Evolutionary conservation across 2,113 vertebrate genomes (phyloP), one percentile per base, ranked within the genome.

Genomic region (Neolamprologus falcicula): DNA sequence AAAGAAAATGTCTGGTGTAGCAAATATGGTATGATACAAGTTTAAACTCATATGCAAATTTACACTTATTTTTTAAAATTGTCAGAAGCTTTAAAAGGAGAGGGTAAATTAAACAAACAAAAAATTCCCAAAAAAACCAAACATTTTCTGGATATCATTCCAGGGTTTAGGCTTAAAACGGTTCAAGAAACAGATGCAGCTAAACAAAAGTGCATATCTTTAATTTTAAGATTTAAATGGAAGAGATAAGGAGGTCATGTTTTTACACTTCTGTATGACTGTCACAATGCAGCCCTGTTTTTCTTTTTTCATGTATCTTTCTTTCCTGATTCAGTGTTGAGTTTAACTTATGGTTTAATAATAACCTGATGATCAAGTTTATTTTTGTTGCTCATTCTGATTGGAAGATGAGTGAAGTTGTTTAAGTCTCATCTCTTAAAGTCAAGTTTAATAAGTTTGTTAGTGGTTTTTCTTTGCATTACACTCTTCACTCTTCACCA

Each of bases 71-170:
- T 13, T 66, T 66, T 3, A 2, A 54, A 33, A 37, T 66, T 37
- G 61, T 3, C 17, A 66, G 31, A 0, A 61, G 0, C 16, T 35
- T 33, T 33, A 33, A 33, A 33, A 33, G 33, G 33, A 33, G 33
- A 63, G 6, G 61, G 10, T n/a, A n/a, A 66, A 66, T 66, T 37
- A 21, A 66, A 37, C 1, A n/a, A 66, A n/a, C 10, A 66, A n/a
- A 37, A 37, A 1, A 7, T 63, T 33, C 7, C 7, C 5, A 0
- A 0, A 35, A 66, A 35, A 61, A 63, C 24, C 28, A 11, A 21
- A 35, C 3, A 66, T 66, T 35, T 66, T 66, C 33, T 3, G 1
- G 33, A 21, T 13, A 37, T 37, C 2, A 66, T n/a, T 66, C 2
- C 17, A 66, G 17, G 4, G 31, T 37, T 37, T 37, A 37, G 31